Evolutionary conservation across 2,113 vertebrate species (phyloP).

Genomic region (Seriola dumerili): DNA sequence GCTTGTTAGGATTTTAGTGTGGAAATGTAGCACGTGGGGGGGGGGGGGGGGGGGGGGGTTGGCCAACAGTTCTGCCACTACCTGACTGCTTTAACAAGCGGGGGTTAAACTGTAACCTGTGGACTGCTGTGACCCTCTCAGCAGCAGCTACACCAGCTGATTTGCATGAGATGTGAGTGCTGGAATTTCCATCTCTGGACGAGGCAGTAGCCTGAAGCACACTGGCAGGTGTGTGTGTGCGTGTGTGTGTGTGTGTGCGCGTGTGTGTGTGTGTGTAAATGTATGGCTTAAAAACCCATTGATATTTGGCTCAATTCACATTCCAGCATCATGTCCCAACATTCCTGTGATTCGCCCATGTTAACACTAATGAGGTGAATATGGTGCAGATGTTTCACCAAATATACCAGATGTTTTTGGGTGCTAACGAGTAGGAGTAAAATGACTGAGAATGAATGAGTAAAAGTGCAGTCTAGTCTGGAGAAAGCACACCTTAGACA

Average conservation of each 20-base stretch:
- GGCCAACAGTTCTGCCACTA: slow-evolving; percentile 39
- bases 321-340: slow-evolving; percentile 15
- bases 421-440: not conserved
- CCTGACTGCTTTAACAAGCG: slow-evolving; percentile 66
- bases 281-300: slow-evolving; percentile 20
- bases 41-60: not conserved
- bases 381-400: not conserved
- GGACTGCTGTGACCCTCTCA: slow-evolving; percentile 43
- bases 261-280: slow-evolving; percentile 21
- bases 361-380: slow-evolving; percentile 6
- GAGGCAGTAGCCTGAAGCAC: slow-evolving; percentile 22
- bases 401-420: not conserved
- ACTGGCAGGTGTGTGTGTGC: slow-evolving; percentile 39
- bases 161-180: slow-evolving; percentile 66
- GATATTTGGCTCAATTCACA: slow-evolving; percentile 45
- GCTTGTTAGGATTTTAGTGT: slow-evolving; percentile 75
- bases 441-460: not conserved
- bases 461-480: not conserved
- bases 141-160: slow-evolving; percentile 36
- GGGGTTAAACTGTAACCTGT: slow-evolving; percentile 72
- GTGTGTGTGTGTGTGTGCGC: slow-evolving; percentile 13
- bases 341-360: slow-evolving; percentile 9
- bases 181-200: slow-evolving; percentile 57
- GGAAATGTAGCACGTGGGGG: slow-evolving; percentile 54
- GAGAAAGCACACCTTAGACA: not conserved